A percentile compares a stretch with the other conserved stretches of the same genome.
These are phyloP conservation scores for Camelus bactrianus DNA, from an alignment of 2,113 vertebrate genomes.

Conservation along the genomic window DNA sequence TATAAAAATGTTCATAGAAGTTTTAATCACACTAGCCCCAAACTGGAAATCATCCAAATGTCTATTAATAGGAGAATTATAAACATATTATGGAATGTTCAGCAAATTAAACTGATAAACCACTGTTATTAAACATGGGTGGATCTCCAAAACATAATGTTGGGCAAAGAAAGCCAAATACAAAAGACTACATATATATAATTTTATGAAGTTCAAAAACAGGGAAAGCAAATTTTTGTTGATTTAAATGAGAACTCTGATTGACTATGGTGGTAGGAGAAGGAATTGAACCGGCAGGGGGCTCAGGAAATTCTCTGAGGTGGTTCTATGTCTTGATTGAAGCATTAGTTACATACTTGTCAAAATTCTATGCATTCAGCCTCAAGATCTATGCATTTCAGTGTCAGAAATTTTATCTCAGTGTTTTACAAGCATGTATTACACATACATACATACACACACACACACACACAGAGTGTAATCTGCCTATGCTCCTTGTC, in stretches of 20 bases:
- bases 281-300: background rate
- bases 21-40: background rate
- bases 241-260: too few species aligned
- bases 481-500: background rate
- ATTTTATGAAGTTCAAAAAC: background rate
- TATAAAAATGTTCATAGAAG: background rate
- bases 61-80: background rate
- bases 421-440: background rate
- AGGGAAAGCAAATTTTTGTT: background rate
- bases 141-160: too few species aligned
- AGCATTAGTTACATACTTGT: background rate
- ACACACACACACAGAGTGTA: background rate
- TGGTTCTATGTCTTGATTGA: background rate
- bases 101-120: background rate
- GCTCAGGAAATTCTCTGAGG: background rate
- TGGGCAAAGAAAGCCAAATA: background rate
- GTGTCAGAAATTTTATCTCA: background rate
- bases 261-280: too few species aligned
- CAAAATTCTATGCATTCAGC: background rate
- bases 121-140: background rate
- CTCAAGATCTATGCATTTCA: background rate
- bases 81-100: background rate
- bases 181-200: background rate
- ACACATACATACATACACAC: background rate
- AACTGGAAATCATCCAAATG: background rate